phyloP scores from a whole-genome alignment of 2,888 invertebrate genomes.

The Drosophila kuntzei region DNA sequence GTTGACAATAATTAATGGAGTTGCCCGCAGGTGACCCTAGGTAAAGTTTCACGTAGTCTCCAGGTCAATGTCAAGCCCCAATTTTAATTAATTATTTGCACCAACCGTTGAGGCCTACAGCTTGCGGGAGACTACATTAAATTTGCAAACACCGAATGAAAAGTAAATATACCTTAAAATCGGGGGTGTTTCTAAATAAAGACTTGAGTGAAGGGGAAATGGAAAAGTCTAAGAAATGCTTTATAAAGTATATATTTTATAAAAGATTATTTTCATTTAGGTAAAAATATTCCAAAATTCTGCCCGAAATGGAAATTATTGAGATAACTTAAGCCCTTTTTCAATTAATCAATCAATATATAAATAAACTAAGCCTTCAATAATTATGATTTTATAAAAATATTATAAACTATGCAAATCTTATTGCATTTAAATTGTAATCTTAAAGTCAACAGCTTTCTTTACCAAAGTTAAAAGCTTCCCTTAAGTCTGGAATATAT shows the following conservation, averaged over 20 bases:
- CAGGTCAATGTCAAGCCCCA: constrained; percentile 27
- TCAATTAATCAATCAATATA: no score
- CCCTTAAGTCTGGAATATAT: not conserved
- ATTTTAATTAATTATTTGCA: constrained; percentile 37
- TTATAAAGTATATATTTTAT: not conserved
- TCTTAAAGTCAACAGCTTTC: not conserved
- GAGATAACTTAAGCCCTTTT: no score
- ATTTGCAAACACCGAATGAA: not conserved
- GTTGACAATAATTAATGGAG: constrained; percentile 64
- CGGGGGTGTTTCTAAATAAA: not conserved
- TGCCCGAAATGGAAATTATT: no score
- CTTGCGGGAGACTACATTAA: constrained; percentile 1
- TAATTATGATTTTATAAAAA: no score
- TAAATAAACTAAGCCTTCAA: no score
- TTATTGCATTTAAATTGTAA: no score
- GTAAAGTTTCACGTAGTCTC: constrained; percentile 4
- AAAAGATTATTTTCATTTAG: no score
- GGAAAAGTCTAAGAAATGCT: not conserved
- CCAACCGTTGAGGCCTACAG: constrained; percentile 2
- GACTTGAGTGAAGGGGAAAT: no score
- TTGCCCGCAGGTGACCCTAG: constrained; percentile 16
- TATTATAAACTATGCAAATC: no score
- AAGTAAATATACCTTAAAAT: constrained; percentile 6
- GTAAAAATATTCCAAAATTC: no score
- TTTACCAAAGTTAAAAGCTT: not conserved